Conservation (phyloP, 2,797 vertebrate species). For the Pseudochaenichthys georgianus region DNA sequence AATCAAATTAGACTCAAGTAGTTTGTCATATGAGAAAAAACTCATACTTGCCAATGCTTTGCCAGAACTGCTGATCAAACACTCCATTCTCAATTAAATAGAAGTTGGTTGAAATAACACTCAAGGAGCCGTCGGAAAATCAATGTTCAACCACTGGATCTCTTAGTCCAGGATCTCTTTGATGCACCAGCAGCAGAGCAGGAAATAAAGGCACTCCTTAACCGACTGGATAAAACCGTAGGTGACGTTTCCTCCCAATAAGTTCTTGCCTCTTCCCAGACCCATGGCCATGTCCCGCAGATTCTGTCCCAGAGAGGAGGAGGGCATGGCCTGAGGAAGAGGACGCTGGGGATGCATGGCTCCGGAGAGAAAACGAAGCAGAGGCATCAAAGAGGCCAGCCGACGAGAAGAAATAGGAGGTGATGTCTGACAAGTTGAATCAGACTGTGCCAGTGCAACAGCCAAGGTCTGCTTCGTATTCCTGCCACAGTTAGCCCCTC, state of each 20-base stretch:
- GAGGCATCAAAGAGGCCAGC: slow-evolving; percentile 19
- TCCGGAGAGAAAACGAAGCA: slow-evolving; percentile 24
- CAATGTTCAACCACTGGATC: slow-evolving; percentile 52
- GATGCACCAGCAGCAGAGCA: slow-evolving; percentile 96
- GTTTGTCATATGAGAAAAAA: slow-evolving; percentile 27
- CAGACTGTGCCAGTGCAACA: slow-evolving; percentile 35
- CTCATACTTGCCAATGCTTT: slow-evolving; percentile 61
- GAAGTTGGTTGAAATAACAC: slow-evolving; percentile 54
- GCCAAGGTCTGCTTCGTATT: slow-evolving; percentile 52
- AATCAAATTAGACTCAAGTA: neutral
- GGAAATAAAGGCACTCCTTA: slow-evolving; percentile 88
- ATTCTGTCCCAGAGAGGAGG: slow-evolving; percentile 79
- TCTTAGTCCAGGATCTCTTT: slow-evolving; percentile 90
- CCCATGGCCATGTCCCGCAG: slow-evolving; percentile 78
- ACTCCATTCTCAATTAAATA: slow-evolving; percentile 52
- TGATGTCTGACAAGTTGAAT: slow-evolving; percentile 28
- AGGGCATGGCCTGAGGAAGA: slow-evolving; percentile 82
- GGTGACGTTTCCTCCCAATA: slow-evolving; percentile 80
- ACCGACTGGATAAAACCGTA: slow-evolving; percentile 85
- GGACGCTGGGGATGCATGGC: slow-evolving; percentile 81
- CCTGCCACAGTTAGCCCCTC: slow-evolving; percentile 32
- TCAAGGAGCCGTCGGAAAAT: slow-evolving; percentile 49
- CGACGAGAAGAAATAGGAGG: slow-evolving; percentile 21
- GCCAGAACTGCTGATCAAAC: slow-evolving; percentile 46
- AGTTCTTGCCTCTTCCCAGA: slow-evolving; percentile 74